Conservation (phyloP, 2,113 vertebrate genomes). For the Brachypteracias leptosomus region DNA sequence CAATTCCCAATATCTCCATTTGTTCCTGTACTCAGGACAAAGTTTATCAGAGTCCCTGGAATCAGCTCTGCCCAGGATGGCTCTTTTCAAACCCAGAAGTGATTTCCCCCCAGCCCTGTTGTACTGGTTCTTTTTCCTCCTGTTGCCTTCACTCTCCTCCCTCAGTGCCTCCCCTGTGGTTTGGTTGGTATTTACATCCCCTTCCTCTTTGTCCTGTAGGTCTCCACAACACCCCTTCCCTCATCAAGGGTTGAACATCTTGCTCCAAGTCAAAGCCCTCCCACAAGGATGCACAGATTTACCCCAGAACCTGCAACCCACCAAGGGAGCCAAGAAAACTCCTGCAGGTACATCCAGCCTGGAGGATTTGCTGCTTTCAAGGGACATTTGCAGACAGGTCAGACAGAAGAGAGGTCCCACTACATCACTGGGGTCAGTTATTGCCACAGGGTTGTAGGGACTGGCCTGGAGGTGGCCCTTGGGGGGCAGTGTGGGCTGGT, state of each 20-base stretch:
- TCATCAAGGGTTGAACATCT: conserved; percentile 62
- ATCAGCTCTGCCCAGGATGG: neutral
- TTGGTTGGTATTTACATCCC: neutral
- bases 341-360: conserved; percentile 66
- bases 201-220: conserved; percentile 62
- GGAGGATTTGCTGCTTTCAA: rapidly evolving
- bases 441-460: neutral
- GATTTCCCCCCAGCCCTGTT: neutral
- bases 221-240: conserved; percentile 66
- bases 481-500: neutral
- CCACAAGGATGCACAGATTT: neutral
- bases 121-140: neutral
- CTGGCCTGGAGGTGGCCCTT: neutral
- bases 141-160: neutral
- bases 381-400: rapidly evolving
- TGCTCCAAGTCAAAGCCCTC: conserved; percentile 76
- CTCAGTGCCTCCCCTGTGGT: neutral
- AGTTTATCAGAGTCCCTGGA: neutral
- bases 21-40: neutral
- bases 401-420: neutral
- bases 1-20: neutral
- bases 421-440: rapidly evolving
- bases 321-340: conserved; percentile 39
- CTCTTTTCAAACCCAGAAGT: neutral
- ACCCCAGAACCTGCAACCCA: conserved; percentile 71